These are phyloP conservation scores for Callionymus lyra DNA, from an alignment of 2,113 vertebrate genomes.

Conservation along the genomic window DNA sequence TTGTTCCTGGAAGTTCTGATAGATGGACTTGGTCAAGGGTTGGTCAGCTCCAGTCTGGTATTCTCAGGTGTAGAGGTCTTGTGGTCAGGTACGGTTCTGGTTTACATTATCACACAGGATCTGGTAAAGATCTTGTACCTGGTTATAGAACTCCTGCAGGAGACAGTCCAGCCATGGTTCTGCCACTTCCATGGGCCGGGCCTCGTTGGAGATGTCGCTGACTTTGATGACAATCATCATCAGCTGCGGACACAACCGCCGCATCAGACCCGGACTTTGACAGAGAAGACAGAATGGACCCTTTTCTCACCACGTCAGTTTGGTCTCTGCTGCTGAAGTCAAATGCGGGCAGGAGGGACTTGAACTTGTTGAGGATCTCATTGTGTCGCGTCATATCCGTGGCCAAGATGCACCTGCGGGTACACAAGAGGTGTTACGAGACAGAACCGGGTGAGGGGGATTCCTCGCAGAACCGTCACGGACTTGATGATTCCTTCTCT, in stretches of 20 bases:
- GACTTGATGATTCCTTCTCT: constrained; percentile 74
- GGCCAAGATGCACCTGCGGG: constrained; percentile 66
- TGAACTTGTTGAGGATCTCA: constrained; percentile 71
- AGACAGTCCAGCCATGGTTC: constrained; percentile 75
- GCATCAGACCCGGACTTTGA: too few species aligned
- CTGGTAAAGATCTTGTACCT: constrained; percentile 40
- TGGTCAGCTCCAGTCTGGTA: too few species aligned
- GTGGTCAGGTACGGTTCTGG: too few species aligned
- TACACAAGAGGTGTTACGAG: background rate
- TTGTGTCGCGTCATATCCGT: constrained; percentile 71
- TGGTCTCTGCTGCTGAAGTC: constrained; percentile 72
- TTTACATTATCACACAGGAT: background rate
- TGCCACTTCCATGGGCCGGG: constrained; percentile 70
- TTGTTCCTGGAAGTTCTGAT: too few species aligned
- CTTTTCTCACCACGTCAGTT: constrained; percentile 60
- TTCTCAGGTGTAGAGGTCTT: background rate
- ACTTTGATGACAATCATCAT: constrained; percentile 76
- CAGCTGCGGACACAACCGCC: constrained; percentile 33
- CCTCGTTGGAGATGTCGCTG: constrained; percentile 73
- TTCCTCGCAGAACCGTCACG: too few species aligned
- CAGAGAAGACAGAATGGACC: background rate
- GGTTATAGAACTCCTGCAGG: constrained; percentile 74
- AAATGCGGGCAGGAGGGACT: constrained; percentile 59
- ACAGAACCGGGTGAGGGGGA: too few species aligned
- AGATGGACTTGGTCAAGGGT: background rate